Evolutionary conservation across 2,113 vertebrate species (phyloP).

Genomic region (Strigops habroptila): DNA sequence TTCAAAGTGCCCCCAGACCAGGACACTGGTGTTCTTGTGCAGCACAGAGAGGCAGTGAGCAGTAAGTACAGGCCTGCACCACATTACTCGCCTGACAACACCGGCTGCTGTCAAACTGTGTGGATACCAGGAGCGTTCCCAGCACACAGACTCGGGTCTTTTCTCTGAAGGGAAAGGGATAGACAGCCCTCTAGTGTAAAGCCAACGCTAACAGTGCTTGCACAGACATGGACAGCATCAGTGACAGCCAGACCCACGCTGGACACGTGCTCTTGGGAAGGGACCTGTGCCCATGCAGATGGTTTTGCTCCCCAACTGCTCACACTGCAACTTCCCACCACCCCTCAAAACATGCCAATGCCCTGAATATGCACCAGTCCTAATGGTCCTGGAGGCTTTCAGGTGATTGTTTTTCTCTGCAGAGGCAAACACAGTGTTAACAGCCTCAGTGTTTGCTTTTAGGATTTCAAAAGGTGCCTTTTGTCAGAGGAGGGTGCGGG

Average conservation of each 20-base stretch:
- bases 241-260: accelerated
- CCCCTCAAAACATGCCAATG: accelerated
- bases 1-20: background rate
- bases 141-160: background rate
- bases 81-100: background rate
- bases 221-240: background rate
- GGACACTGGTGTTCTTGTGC: background rate
- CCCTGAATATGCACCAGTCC: background rate
- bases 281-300: no score
- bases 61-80: background rate
- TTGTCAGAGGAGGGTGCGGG: background rate
- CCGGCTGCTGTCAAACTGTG: accelerated
- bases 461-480: background rate
- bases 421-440: background rate
- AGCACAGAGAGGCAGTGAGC: background rate
- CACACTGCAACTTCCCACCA: background rate
- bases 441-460: background rate
- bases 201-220: background rate
- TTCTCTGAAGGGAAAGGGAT: constrained; percentile 43
- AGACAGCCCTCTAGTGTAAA: constrained; percentile 71
- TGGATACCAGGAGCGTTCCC: background rate
- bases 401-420: background rate
- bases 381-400: background rate
- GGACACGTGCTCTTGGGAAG: accelerated
- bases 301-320: background rate